phyloP scores from a whole-genome alignment of 2,888 invertebrate species.

The Chymomyza caudatula region DNA sequence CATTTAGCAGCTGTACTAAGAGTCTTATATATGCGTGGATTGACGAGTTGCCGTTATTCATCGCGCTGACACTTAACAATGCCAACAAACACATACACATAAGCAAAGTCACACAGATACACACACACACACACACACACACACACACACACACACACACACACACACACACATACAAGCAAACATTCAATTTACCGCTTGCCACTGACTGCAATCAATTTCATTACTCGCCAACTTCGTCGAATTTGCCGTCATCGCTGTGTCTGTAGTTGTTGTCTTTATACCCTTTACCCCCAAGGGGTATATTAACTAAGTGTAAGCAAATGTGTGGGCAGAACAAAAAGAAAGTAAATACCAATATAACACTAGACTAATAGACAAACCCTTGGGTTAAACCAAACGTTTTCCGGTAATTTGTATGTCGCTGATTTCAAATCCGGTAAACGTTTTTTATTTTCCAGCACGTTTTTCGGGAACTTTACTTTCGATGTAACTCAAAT shows the following conservation, averaged over 20 bases:
- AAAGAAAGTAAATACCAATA: no score
- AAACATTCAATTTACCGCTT: slow-evolving; percentile 63
- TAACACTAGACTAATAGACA: no score
- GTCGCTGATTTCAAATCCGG: no score
- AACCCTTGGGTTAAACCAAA: no score
- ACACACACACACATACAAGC: slow-evolving; percentile 25
- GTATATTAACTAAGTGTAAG: no score
- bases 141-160: slow-evolving; percentile 12
- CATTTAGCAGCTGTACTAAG: slow-evolving; percentile 13
- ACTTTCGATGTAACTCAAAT: no score
- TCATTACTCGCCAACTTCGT: slow-evolving; percentile 50
- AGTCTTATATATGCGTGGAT: not conserved
- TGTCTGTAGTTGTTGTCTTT: slow-evolving; percentile 15
- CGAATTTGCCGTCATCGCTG: not conserved
- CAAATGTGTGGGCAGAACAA: no score
- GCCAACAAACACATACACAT: slow-evolving; percentile 59
- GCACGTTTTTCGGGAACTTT: no score
- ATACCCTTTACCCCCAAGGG: no score
- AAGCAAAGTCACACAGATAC: slow-evolving; percentile 10
- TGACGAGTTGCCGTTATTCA: no score
- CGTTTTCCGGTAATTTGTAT: no score
- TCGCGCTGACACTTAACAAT: slow-evolving; percentile 62
- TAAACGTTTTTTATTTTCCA: no score
- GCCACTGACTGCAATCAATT: slow-evolving; percentile 64
- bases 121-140: slow-evolving; percentile 18